Percentiles rank a stretch among this genome's conserved stretches.
These are phyloP conservation scores for Tethya wilhelma DNA, from an alignment of 37 sponge, comb jelly and placozoan species.

Conservation along the genomic window DNA sequence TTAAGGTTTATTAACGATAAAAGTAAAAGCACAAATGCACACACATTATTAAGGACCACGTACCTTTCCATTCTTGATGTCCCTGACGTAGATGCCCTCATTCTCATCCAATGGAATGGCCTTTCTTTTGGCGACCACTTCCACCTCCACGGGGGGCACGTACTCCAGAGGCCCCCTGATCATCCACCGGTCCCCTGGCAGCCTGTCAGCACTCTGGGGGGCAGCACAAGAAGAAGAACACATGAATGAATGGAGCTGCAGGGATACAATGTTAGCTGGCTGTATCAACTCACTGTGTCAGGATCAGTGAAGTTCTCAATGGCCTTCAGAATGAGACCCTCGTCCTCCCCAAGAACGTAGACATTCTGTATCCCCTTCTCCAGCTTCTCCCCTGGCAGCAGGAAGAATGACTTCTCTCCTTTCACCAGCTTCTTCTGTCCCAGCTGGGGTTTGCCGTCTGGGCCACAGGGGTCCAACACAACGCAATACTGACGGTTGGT, in stretches of 20 bases:
- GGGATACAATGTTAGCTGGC: neutral
- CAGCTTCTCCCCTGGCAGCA: slow-evolving; percentile 93
- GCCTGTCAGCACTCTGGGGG: slow-evolving; percentile 61
- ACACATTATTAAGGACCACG: slow-evolving; percentile 7
- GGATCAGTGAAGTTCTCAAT: slow-evolving; percentile 80
- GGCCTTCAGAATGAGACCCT: slow-evolving; percentile 94
- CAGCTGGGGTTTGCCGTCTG: slow-evolving; percentile 96
- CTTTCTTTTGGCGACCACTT: slow-evolving; percentile 91
- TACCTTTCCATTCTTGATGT: slow-evolving; percentile 96
- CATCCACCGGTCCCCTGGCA: slow-evolving; percentile 99
- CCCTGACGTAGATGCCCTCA: slow-evolving; percentile 98
- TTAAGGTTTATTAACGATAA: too few species aligned
- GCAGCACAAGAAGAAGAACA: neutral
- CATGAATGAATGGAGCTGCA: neutral
- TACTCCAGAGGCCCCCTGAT: slow-evolving; percentile 97
- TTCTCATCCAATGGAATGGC: slow-evolving; percentile 99
- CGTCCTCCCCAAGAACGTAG: slow-evolving; percentile 96
- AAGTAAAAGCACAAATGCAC: neutral
- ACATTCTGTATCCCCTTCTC: slow-evolving; percentile 98
- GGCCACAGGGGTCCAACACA: slow-evolving; percentile 93
- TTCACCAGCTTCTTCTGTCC: slow-evolving; percentile 98
- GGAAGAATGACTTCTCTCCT: slow-evolving; percentile 99
- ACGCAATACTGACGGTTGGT: slow-evolving; percentile 98
- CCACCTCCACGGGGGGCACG: slow-evolving; percentile 96
- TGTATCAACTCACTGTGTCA: slow-evolving; percentile 64